Base-by-base conservation (phyloP, 2,113 vertebrate species). In the Semnornis frantzii region DNA sequence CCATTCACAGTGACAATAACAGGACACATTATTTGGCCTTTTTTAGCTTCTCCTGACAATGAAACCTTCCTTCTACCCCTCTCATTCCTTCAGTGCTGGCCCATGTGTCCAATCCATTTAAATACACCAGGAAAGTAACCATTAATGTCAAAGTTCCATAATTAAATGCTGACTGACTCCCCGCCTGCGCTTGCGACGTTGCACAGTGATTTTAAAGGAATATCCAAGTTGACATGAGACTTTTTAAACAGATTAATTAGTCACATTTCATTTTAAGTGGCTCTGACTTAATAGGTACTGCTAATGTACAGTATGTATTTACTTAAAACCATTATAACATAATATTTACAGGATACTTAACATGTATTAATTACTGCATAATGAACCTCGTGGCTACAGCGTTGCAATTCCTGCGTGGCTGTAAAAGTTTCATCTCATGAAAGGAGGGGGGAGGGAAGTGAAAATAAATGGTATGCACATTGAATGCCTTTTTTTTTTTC, bases 301-400 rank as follows among this genome's bases (percentile, higher is more conserved):
- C 94, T 95, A 96, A 97, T 82, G 64, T 96, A 92, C 85, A 90
- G 94, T 97, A 92, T 93, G 91, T 96, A 90, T 98, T 98, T 98
- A 97, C 97, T 97, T 97, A 96, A 96, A 97, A 86, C 94, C 94
- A 91, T 97, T 97, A 97, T 91, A 97, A 93, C 95, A 92, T 97
- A 98, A 97, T 98, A 98, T 98, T 98, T 98, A 97, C 97, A 97
- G 95, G 96, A 96, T 97, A 88, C 93, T 97, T 97, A 97, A 80
- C 92, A 78, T 97, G 95, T 92, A 97, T 98, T 97, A 97, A 98
- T 98, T 98, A 97, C 92, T 87, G 87, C 72, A 90, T 97, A 98
- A 97, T 96, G 97, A 98, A 97, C 95, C 96, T 96, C 14, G 42
- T 94, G 97, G 92, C 94, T 97, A 84, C 85, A 92, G 86, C 91